Conservation (phyloP, 2,888 invertebrate genomes). For the Stenichneumon culpator region DNA sequence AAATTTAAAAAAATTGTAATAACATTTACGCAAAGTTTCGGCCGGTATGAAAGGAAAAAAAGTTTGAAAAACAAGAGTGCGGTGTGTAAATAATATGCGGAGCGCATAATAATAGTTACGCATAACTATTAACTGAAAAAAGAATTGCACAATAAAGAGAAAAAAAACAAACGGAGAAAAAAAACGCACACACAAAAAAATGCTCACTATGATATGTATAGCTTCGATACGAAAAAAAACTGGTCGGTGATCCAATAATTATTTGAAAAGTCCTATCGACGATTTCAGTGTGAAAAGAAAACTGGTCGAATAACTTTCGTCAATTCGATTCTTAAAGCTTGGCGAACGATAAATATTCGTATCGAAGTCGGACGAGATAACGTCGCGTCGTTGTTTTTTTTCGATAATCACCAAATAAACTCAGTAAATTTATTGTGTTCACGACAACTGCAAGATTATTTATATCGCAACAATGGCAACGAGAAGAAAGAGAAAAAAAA, state of each 20-base stretch:
- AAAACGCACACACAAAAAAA: constrained; percentile 43
- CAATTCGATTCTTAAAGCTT: constrained; percentile 39
- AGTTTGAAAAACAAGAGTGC: background rate
- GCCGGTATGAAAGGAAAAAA: background rate
- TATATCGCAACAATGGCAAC: constrained; percentile 56
- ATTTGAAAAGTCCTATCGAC: constrained; percentile 49
- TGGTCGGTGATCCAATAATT: background rate
- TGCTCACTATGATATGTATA: constrained; percentile 45
- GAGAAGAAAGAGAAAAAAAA: constrained; percentile 39
- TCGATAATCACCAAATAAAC: constrained; percentile 68
- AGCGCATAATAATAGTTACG: constrained; percentile 21
- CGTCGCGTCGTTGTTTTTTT: background rate
- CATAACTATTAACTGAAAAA: constrained; percentile 34
- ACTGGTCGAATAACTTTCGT: constrained; percentile 44
- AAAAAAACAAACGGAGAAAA: constrained; percentile 31
- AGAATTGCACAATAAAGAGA: constrained; percentile 40
- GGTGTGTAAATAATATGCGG: constrained; percentile 45
- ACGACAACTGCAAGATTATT: constrained; percentile 65
- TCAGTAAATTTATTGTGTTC: constrained; percentile 70
- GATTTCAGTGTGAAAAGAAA: constrained; percentile 14
- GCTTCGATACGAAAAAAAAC: constrained; percentile 49
- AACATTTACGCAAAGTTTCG: constrained; percentile 30
- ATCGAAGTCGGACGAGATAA: constrained; percentile 19
- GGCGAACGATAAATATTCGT: constrained; percentile 21
- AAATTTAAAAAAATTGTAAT: constrained; percentile 53